Base-by-base conservation (phyloP, 2,797 vertebrate species). In the Acomys russatus region DNA sequence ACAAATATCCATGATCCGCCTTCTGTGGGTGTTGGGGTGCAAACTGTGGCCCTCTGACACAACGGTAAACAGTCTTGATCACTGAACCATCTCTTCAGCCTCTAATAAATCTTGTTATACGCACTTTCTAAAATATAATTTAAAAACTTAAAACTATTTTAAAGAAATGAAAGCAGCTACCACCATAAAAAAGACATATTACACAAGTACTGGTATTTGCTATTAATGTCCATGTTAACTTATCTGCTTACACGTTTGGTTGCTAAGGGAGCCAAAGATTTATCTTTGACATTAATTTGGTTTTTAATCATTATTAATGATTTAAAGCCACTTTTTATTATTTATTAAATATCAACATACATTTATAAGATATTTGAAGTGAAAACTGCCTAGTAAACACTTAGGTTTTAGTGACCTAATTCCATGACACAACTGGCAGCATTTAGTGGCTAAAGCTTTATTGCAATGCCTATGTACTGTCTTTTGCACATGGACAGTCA, bases 211-310 rank as follows among this genome's bases (percentile, higher is more conserved):
- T 70, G 14, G 10, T 54, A 54, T 86, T 54, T 86, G 7, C 64
- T n/a, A n/a, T 86, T 92, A 49, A 94, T 90, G 51, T 91, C 44
- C n/a, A 77, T 11, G 74, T 86, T 92, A 92, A 78, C 49, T 94
- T 95, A 92, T 85, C 61, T 90, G 54, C 28, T 93, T 90, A 86
- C 7, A 56, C 74, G 18, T 79, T 88, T 96, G 30, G 63, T 95
- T 93, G 96, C 66, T 93, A 68, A 70, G 35, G 74, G 20, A 93
- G 95, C 51, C 25, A 86, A 94, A 89, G 74, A 54, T 93, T 97
- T 97, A 92, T 92, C 87, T 93, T 93, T 61, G 9, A 56, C 25
- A 90, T 96, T 96, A 95, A 94, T 94, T 91, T 94, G 68, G 33
- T 25, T 87, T 96, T 94, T 92, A 94, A 94, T 97, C 78, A 61